A percentile compares a stretch with the other conserved stretches of the same genome.
phyloP scores from a whole-genome alignment of 2,113 vertebrate genomes.

The Triplophysa siluroides region DNA sequence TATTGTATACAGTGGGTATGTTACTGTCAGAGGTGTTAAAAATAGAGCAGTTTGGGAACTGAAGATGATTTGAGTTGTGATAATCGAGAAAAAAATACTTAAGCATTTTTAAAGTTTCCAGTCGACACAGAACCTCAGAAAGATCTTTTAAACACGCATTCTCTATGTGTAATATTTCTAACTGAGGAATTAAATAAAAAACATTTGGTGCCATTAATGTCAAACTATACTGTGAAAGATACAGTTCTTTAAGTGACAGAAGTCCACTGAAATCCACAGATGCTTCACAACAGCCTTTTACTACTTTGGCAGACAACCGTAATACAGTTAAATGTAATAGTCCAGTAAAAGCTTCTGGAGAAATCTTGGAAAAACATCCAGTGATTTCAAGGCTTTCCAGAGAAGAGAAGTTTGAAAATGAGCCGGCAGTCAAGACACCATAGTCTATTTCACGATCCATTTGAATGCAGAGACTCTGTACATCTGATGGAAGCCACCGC shows the following conservation, averaged over 20 bases:
- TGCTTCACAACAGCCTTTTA: slow-evolving; percentile 45
- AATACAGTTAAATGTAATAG: slow-evolving; percentile 25
- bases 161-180: background rate
- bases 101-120: no score
- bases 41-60: background rate
- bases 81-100: no score
- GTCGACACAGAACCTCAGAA: no score
- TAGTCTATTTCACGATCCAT: background rate
- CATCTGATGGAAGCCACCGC: background rate
- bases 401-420: slow-evolving; percentile 2
- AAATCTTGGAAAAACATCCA: slow-evolving; percentile 26
- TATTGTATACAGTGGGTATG: background rate
- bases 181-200: background rate
- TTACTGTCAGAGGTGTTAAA: background rate
- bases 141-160: background rate
- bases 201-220: slow-evolving; percentile 53
- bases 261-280: slow-evolving; percentile 65
- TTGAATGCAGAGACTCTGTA: slow-evolving; percentile 12
- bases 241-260: slow-evolving; percentile 55
- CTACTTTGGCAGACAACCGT: slow-evolving; percentile 30
- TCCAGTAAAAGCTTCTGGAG: slow-evolving; percentile 1
- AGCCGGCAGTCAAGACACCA: background rate
- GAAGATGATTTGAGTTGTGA: no score
- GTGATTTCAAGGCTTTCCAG: slow-evolving; percentile 4
- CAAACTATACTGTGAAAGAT: slow-evolving; percentile 52